Conservation (phyloP, 2,888 invertebrate species). For the Alloscopus bannaensis region DNA sequence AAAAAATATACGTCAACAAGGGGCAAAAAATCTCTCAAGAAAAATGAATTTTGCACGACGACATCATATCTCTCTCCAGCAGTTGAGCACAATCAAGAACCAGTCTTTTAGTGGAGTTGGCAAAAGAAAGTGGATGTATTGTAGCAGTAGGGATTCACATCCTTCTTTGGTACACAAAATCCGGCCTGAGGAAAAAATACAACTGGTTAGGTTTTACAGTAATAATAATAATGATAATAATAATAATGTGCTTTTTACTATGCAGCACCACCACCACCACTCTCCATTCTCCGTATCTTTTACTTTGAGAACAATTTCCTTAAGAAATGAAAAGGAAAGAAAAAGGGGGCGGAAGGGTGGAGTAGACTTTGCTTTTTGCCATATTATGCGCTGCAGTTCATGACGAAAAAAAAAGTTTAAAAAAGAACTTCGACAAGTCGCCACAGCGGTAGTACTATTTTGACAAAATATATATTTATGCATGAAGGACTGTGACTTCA, state of each 20-base stretch:
- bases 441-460: too few species aligned
- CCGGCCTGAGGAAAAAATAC: conserved; percentile 11
- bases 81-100: not conserved
- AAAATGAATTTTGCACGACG: conserved; percentile 52
- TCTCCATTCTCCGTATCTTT: conserved; percentile 29
- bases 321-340: conserved; percentile 43
- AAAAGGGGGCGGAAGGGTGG: conserved; percentile 29
- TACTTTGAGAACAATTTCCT: conserved; percentile 30
- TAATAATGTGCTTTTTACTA: conserved; percentile 22
- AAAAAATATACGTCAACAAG: conserved; percentile 36
- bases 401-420: not conserved
- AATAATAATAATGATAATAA: conserved; percentile 47
- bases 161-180: conserved; percentile 12
- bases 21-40: conserved; percentile 27
- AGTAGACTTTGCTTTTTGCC: conserved; percentile 11
- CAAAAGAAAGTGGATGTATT: conserved; percentile 20
- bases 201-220: conserved; percentile 40
- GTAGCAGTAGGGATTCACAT: conserved; percentile 37
- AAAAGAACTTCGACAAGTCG: not conserved
- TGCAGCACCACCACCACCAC: conserved; percentile 9
- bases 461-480: too few species aligned
- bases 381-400: too few species aligned
- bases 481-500: too few species aligned
- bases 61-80: conserved; percentile 22
- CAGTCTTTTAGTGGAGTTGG: conserved; percentile 24